Evolutionary conservation across 2,113 vertebrate species (phyloP), one percentile per base, ranked within the genome.

Genomic region (Archilochus colubris): DNA sequence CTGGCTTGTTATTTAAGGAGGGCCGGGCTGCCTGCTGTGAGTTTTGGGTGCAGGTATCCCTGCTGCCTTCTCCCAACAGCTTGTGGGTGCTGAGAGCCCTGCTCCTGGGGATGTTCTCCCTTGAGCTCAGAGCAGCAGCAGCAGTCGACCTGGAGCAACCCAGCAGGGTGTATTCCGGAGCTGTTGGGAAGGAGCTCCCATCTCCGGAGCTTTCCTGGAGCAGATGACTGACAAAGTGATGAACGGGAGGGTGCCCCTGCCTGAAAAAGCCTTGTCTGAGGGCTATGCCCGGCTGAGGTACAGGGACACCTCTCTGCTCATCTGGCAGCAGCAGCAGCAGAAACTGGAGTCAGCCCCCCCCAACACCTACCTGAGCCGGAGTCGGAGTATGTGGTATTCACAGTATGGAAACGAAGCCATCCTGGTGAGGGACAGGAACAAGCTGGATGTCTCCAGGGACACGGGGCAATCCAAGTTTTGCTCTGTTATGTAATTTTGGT

Each of bases 311-410:
- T 99, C 99, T 2, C 88, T 99, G 95, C 97, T 99, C 58, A 97
- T 99, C 93, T 99, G 99, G 99, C 98, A 98, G 91, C 99, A 99
- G 97, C 99, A 99, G 96, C 99, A 99, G 97, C 97, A 97, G 94
- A 93, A 98, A 8, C 62, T 99, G 89, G 97, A 98, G 82, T 91
- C 88, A 0, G 96, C 94, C 0, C 98, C 98, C 0, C 98, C 98
- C 1, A 91, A 97, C 62, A 98, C 98, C 0, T 99, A 99, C 97
- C 98, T 99, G 93, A 98, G 93, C 96, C 97, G 99, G 57, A 99
- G 99, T 76, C 98, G 98, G 48, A 99, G 99, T 15, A 95, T 98
- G 95, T 98, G 99, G 98, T 99, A 99, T 97, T 98, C 98, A 1
- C 98, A 98, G 96, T 98, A 98, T 6, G 99, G 99, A 14, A 99